Conservation (phyloP, 2,888 invertebrate genomes). For the Lithophane ornitopus region DNA sequence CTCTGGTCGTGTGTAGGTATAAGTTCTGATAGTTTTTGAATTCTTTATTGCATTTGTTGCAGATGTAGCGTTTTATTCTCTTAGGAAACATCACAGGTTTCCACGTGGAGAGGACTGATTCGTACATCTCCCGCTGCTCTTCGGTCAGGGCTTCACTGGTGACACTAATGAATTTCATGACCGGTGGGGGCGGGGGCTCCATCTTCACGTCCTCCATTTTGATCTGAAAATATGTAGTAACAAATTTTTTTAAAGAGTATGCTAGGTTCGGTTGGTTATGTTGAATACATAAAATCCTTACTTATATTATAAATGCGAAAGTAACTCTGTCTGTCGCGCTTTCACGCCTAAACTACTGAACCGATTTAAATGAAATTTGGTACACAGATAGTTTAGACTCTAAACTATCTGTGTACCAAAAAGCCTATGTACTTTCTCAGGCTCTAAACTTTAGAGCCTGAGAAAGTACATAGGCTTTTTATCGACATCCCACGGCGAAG, state of each 20-base stretch:
- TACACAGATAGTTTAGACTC: too few relatives aligned
- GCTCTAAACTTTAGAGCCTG: too few relatives aligned
- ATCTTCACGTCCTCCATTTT: conserved; percentile 12
- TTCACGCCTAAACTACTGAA: too few relatives aligned
- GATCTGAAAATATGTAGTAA: neutral
- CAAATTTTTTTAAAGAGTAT: neutral
- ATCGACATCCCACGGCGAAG: too few relatives aligned
- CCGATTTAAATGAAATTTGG: too few relatives aligned
- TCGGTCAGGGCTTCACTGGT: conserved; percentile 81
- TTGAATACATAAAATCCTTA: neutral
- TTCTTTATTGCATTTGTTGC: conserved; percentile 84
- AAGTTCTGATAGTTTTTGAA: conserved; percentile 88
- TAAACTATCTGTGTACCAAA: too few relatives aligned
- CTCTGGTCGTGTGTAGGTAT: conserved; percentile 85
- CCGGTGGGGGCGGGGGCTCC: conserved; percentile 60
- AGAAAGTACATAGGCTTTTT: too few relatives aligned
- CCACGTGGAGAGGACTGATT: conserved; percentile 85
- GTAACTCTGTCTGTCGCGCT: too few relatives aligned
- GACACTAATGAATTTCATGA: conserved; percentile 83
- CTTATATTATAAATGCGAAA: too few relatives aligned
- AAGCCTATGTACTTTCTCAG: too few relatives aligned
- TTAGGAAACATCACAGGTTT: conserved; percentile 85
- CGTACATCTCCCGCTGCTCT: conserved; percentile 87
- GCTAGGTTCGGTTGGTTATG: neutral
- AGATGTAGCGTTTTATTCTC: conserved; percentile 81